These are phyloP conservation scores for Myathropa florea DNA, from an alignment of 2,888 invertebrate genomes.

Conservation along the genomic window DNA sequence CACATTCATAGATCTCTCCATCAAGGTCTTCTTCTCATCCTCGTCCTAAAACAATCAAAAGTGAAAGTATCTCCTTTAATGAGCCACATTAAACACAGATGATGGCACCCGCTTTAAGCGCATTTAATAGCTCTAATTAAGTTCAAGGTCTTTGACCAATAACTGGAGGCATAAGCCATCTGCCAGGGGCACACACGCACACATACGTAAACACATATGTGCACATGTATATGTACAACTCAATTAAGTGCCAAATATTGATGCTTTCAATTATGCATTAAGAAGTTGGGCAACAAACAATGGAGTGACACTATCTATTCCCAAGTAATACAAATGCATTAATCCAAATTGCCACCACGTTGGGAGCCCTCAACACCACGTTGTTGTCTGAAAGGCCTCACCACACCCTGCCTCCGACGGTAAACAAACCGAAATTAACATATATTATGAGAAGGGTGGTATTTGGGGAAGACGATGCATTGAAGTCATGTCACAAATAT, in stretches of 20 bases:
- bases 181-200: background rate
- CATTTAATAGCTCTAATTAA: slow-evolving; percentile 56
- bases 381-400: background rate
- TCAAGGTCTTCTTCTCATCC: slow-evolving; percentile 78
- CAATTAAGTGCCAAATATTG: slow-evolving; percentile 70
- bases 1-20: slow-evolving; percentile 81
- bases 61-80: background rate
- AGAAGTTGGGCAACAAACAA: slow-evolving; percentile 62
- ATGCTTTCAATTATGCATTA: slow-evolving; percentile 69
- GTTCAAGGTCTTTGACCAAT: slow-evolving; percentile 71
- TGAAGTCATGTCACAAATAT: slow-evolving; percentile 40
- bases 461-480: background rate
- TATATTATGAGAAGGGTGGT: slow-evolving; percentile 56
- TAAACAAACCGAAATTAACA: slow-evolving; percentile 68
- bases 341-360: slow-evolving; percentile 60
- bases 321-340: slow-evolving; percentile 69
- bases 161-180: slow-evolving; percentile 23
- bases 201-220: background rate
- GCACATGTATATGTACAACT: slow-evolving; percentile 21
- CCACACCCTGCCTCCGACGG: slow-evolving; percentile 25
- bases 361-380: slow-evolving; percentile 16
- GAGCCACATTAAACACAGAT: background rate
- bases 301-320: slow-evolving; percentile 67
- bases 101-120: background rate
- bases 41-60: slow-evolving; percentile 73